phyloP scores from a whole-genome alignment of 2,797 vertebrate species.

The Sebastes goodei region DNA sequence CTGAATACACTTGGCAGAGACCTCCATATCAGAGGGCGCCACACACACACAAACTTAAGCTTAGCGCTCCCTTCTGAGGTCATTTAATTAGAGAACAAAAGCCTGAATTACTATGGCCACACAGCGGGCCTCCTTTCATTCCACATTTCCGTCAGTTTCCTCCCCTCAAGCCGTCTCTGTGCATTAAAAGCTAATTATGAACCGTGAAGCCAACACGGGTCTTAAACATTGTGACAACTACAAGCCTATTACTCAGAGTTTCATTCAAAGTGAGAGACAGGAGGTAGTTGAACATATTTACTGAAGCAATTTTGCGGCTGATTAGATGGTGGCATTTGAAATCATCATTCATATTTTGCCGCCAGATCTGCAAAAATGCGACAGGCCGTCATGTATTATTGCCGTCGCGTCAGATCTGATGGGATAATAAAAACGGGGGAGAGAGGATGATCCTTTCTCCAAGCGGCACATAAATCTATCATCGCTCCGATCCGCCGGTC shows the following conservation, averaged over 20 bases:
- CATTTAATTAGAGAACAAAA: conserved; percentile 82
- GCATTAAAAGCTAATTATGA: conserved; percentile 79
- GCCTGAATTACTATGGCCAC: conserved; percentile 75
- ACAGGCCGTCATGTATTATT: conserved; percentile 68
- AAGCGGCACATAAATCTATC: conserved; percentile 74
- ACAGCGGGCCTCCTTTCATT: conserved; percentile 71
- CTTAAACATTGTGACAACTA: conserved; percentile 78
- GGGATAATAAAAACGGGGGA: conserved; percentile 74
- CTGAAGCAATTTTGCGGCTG: conserved; percentile 75
- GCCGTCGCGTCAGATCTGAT: conserved; percentile 67
- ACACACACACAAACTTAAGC: conserved; percentile 58
- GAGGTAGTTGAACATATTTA: conserved; percentile 67
- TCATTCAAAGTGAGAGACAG: conserved; percentile 62
- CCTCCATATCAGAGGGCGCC: conserved; percentile 59
- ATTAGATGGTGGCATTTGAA: conserved; percentile 64
- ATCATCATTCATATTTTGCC: conserved; percentile 64
- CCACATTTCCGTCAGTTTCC: conserved; percentile 61
- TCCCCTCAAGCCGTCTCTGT: conserved; percentile 58
- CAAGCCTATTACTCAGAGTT: conserved; percentile 75
- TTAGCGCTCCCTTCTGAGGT: conserved; percentile 72
- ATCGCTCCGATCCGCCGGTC: conserved; percentile 46
- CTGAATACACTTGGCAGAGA: conserved; percentile 65
- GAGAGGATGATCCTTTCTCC: conserved; percentile 67
- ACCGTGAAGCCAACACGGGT: conserved; percentile 76
- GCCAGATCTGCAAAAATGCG: conserved; percentile 61